phyloP scores from a whole-genome alignment of 2,797 vertebrate species.

The Hemibagrus guttatus region DNA sequence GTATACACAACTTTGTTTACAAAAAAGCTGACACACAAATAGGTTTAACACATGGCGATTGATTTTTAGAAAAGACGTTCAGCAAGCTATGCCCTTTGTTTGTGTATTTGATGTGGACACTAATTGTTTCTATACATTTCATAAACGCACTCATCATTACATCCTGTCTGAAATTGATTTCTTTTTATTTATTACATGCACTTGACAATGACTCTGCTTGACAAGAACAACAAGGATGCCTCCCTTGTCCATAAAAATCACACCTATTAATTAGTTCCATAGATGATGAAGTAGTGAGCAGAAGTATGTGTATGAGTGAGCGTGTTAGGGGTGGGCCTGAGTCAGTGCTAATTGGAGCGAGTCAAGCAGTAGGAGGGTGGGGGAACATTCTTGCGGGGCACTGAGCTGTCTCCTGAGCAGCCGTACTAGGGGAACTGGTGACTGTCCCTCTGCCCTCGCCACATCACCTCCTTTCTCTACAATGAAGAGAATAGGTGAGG shows the following conservation, averaged over 20 bases:
- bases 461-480: conserved; percentile 50
- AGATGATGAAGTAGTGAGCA: conserved; percentile 19
- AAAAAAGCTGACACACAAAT: background rate
- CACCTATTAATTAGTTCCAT: conserved; percentile 19
- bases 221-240: background rate
- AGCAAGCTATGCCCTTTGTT: no score
- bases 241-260: background rate
- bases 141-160: background rate
- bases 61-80: background rate
- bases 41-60: background rate
- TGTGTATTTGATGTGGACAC: background rate
- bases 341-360: conserved; percentile 79
- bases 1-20: background rate
- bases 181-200: background rate
- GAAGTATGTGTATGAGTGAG: conserved; percentile 26
- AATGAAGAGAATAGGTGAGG: conserved; percentile 49
- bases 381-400: conserved; percentile 80
- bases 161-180: background rate
- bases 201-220: background rate
- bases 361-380: conserved; percentile 76
- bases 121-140: background rate
- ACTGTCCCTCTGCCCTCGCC: conserved; percentile 33
- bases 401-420: conserved; percentile 84
- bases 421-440: conserved; percentile 63
- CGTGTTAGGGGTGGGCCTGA: conserved; percentile 48